Percentiles rank a stretch among this genome's conserved stretches.
These are phyloP conservation scores for Sebastes vulpes DNA, from an alignment of 2,797 vertebrate species.

Conservation along the genomic window DNA sequence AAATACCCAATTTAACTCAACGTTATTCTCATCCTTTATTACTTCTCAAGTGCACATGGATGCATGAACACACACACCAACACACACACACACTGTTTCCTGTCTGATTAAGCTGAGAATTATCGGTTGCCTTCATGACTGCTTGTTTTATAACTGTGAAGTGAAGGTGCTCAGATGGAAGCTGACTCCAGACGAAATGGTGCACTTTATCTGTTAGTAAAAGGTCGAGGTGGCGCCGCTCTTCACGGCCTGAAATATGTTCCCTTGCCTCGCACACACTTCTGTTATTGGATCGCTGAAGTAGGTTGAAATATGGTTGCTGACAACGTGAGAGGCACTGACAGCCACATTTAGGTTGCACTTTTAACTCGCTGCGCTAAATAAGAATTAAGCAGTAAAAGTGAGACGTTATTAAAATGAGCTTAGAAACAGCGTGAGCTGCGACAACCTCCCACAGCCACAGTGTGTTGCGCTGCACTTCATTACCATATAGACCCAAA, in stretches of 20 bases:
- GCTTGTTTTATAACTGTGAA: slow-evolving; percentile 3
- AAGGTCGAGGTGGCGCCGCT: slow-evolving; percentile 10
- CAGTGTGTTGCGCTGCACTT: slow-evolving; percentile 6
- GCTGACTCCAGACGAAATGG: slow-evolving; percentile 17
- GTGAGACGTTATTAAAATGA: slow-evolving; percentile 34
- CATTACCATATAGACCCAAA: slow-evolving; percentile 35
- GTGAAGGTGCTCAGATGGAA: background rate
- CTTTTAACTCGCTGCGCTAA: slow-evolving; percentile 17
- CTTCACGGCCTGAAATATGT: background rate
- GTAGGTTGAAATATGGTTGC: background rate
- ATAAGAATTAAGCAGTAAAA: slow-evolving; percentile 10
- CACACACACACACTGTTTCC: background rate
- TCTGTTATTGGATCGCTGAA: background rate
- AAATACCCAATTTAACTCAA: background rate
- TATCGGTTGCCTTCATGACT: background rate
- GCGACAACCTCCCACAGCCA: slow-evolving; percentile 25
- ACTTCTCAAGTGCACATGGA: background rate
- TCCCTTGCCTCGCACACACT: background rate
- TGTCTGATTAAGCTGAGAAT: slow-evolving; percentile 12
- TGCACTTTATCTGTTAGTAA: slow-evolving; percentile 6
- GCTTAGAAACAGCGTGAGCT: background rate
- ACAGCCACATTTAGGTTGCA: slow-evolving; percentile 2
- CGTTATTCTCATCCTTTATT: background rate
- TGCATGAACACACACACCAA: background rate
- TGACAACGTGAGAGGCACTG: slow-evolving; percentile 19